Evolutionary conservation across 2,888 invertebrate species (phyloP).

Genomic region (Drosophila nigricruria): DNA sequence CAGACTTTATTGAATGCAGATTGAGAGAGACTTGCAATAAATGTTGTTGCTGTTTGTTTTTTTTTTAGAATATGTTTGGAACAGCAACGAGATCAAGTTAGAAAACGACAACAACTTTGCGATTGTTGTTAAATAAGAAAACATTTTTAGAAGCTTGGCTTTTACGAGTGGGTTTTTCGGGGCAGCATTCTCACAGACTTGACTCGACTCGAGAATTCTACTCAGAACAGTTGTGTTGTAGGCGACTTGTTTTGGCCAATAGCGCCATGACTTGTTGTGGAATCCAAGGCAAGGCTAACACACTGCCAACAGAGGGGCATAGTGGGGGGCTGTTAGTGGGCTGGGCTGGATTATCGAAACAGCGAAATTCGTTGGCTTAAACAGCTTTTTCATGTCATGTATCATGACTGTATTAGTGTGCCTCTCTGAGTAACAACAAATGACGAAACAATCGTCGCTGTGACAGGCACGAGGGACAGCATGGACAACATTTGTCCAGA

Average conservation of each 20-base stretch:
- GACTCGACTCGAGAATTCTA: slow-evolving; percentile 23
- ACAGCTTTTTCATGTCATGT: slow-evolving; percentile 59
- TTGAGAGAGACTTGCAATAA: slow-evolving; percentile 30
- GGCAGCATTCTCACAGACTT: slow-evolving; percentile 60
- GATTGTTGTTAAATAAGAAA: slow-evolving; percentile 69
- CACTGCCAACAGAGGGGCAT: slow-evolving; percentile 1
- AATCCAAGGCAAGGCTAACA: slow-evolving; percentile 69
- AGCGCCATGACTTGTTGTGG: slow-evolving; percentile 76
- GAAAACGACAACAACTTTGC: slow-evolving; percentile 31
- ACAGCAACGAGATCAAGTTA: slow-evolving; percentile 54
- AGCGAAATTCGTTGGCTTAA: slow-evolving; percentile 68
- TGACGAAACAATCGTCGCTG: slow-evolving; percentile 41
- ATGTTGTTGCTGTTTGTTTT: slow-evolving; percentile 19
- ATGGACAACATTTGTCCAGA: slow-evolving; percentile 21
- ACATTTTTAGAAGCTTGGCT: slow-evolving; percentile 62
- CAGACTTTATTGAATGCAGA: slow-evolving; percentile 18
- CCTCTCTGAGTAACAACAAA: slow-evolving; percentile 35
- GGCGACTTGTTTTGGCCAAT: slow-evolving; percentile 78
- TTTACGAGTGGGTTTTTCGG: slow-evolving; percentile 69
- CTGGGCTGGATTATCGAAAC: slow-evolving; percentile 42
- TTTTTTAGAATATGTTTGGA: slow-evolving; percentile 48
- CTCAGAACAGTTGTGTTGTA: slow-evolving; percentile 55
- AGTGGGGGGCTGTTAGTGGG: not conserved
- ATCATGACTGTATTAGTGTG: not conserved
- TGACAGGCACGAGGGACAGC: slow-evolving; percentile 18